Base-by-base conservation (phyloP, 1,140 invertebrate genomes). In the Acromyrmex heyeri region DNA sequence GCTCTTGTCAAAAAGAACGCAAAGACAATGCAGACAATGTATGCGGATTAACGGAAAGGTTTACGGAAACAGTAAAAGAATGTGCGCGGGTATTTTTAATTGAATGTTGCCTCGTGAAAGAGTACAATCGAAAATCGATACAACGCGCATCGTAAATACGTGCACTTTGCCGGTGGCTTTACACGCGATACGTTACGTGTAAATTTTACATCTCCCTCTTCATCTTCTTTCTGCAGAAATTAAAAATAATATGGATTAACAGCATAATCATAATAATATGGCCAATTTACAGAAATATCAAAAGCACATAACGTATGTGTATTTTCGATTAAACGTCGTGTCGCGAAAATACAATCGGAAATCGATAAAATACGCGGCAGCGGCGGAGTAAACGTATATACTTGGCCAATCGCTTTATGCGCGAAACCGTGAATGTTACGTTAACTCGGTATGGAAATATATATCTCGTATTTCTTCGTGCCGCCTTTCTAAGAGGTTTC, bases 371-470 rank as follows among this genome's bases (percentile, higher is more conserved):
- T 48, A 61, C 61, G 24, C 7, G 34, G 34, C 34, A 38, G 21
- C 24, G 44, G 48, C 34, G 48, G 30, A 44, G 34, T 82, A 73
- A 72, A 73, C 79, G 55, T 59, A 72, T 82, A 82, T 57, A 82
- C 78, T 72, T 72, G 55, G 55, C 55, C 69, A 73, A 61, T 83
- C 69, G 79, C 79, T 83, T 83, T 83, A 83, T 83, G 69, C 79
- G 69, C 57, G 79, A 83, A 61, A 83, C 24, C 69, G 79, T 61
- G 53, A 83, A 83, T 75, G 79, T 83, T 62, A 83, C 69, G 79
- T 75, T 83, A 83, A 83, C 69, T 83, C 69, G 69, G 7, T 83
- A 83, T 83, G 79, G 79, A 83, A 83, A 83, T 75, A 75, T 57
- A 73, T 57, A 73, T 73, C 67, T 61, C 79, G 69, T 75, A 73